phyloP scores from a whole-genome alignment of 2,797 vertebrate genomes.

The Sardinella longiceps region DNA sequence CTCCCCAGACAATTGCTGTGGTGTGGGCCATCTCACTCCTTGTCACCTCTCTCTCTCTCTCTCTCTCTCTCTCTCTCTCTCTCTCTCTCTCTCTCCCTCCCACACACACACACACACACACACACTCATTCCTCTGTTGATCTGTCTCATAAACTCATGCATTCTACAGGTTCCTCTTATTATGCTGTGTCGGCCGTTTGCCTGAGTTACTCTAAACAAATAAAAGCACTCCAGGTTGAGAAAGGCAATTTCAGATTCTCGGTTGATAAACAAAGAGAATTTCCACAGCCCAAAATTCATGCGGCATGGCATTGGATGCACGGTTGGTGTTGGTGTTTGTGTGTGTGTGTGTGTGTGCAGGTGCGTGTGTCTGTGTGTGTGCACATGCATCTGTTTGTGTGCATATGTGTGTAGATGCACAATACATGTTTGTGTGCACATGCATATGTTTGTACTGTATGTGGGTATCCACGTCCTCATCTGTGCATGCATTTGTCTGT shows the following conservation, averaged over 20 bases:
- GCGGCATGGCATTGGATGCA: neutral
- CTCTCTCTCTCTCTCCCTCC: no score
- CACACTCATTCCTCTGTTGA: neutral
- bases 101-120: no score
- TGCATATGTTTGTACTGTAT: neutral
- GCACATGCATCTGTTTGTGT: no score
- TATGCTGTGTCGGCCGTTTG: neutral
- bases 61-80: constrained; percentile 7
- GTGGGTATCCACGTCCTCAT: no score
- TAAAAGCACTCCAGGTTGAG: constrained; percentile 14
- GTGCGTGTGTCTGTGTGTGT: neutral
- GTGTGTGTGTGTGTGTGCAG: neutral
- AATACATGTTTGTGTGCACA: neutral
- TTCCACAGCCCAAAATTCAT: neutral
- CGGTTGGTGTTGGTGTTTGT: neutral
- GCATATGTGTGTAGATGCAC: no score
- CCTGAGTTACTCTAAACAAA: constrained; percentile 2
- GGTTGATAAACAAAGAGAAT: neutral
- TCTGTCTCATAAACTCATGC: constrained; percentile 14
- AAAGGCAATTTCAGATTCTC: constrained; percentile 12
- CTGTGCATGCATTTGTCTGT: neutral
- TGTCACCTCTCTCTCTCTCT: neutral
- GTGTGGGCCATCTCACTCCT: neutral
- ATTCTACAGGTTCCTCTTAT: constrained; percentile 7
- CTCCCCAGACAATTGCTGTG: neutral